A percentile compares a stretch with the other conserved stretches of the same genome.
These are phyloP conservation scores for Philopotamus ludificatus DNA, from an alignment of 1,140 invertebrate genomes.

Conservation along the genomic window DNA sequence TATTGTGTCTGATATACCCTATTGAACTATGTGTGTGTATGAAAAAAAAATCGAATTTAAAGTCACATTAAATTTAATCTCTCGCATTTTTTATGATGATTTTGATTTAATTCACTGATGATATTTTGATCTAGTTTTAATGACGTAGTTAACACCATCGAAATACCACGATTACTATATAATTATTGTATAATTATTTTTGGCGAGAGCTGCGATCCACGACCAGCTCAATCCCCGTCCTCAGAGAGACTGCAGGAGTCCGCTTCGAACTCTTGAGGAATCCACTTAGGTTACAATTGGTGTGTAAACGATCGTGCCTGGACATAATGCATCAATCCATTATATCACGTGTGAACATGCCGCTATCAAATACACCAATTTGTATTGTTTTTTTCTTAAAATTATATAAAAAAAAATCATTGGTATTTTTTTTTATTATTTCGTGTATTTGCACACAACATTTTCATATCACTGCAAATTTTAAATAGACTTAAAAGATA, in stretches of 20 bases:
- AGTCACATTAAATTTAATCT: neutral
- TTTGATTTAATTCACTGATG: neutral
- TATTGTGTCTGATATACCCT: neutral
- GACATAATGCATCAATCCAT: constrained; percentile 9
- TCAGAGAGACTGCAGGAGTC: neutral
- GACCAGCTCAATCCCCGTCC: neutral
- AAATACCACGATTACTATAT: too few species aligned
- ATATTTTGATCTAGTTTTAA: neutral
- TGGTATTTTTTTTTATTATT: too few species aligned
- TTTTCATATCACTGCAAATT: too few species aligned
- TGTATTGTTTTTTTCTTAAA: too few species aligned
- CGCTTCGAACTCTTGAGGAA: neutral
- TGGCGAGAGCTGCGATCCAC: neutral
- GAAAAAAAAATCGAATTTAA: too few species aligned
- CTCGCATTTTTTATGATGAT: neutral
- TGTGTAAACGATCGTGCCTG: constrained; percentile 11
- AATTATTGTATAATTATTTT: neutral
- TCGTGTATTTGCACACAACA: too few species aligned
- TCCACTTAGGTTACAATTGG: constrained; percentile 20
- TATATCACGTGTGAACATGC: neutral
- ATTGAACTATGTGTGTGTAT: neutral
- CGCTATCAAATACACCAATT: too few species aligned
- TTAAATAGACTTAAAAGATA: too few species aligned
- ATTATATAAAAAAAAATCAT: too few species aligned
- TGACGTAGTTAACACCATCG: neutral